Evolutionary conservation across 2,797 vertebrate genomes (phyloP).

Genomic region (Aotus griseimembra): DNA sequence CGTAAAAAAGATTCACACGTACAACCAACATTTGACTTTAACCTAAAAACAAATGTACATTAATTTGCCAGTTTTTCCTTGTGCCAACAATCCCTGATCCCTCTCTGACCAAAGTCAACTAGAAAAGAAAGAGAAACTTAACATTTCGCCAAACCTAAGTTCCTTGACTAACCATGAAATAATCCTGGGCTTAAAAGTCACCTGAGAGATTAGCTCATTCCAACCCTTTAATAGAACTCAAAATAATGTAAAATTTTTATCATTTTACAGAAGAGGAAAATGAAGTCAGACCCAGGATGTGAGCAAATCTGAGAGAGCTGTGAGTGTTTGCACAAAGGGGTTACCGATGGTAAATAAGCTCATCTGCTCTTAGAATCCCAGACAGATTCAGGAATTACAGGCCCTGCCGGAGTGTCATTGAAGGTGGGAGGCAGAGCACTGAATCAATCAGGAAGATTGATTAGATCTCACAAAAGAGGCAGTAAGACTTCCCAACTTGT

Average conservation of each 20-base stretch:
- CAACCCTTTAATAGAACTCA: not conserved
- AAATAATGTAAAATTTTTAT: not conserved
- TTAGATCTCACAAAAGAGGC: not conserved
- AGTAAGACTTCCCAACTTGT: not conserved
- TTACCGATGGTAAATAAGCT: not conserved
- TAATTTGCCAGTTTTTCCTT: not conserved
- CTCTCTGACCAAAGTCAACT: not conserved
- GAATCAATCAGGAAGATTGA: not conserved
- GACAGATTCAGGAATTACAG: not conserved
- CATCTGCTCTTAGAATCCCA: not conserved
- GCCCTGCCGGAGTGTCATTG: accelerated
- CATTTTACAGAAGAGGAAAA: constrained; percentile 35
- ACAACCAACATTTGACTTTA: not conserved
- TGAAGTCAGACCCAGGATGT: not conserved
- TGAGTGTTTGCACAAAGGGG: not conserved
- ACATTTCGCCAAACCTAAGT: not conserved
- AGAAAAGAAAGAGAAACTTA: not conserved
- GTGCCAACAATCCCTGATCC: too few relatives aligned
- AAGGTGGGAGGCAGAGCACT: not conserved
- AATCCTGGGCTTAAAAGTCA: not conserved
- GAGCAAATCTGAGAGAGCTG: not conserved
- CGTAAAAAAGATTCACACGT: not conserved
- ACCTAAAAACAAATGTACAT: constrained; percentile 8
- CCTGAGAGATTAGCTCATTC: not conserved
- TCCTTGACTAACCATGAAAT: not conserved